Evolutionary conservation across 1,140 invertebrate species (phyloP), one percentile per base, ranked within the genome.

Genomic region (Drosophila rufa): DNA sequence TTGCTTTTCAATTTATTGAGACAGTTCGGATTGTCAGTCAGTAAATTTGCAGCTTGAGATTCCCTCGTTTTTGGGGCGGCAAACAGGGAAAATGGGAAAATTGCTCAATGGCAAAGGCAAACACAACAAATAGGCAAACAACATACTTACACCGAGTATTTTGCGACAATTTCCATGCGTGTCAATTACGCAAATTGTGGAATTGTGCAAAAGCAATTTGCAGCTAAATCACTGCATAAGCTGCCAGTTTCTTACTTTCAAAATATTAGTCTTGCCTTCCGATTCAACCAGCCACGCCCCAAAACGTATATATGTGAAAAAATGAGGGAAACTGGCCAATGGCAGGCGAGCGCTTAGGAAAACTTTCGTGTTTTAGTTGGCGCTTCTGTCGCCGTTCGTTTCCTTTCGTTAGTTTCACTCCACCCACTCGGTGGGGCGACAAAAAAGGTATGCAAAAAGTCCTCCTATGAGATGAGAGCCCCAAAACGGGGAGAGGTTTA

Each of bases 361-460:
- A 69, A 78, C 43, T 78, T 78, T 78, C 75, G 75, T 75, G 43
- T 64, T 74, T 75, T 75, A 74, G 73, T 65, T 65, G 61, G 58
- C 59, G 59, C 46, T 64, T 50, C 43, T 17, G 25, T 45, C 60
- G 66, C n/a, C 65, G 67, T 57, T 78, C 75, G 75, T 60, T 69
- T 68, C 45, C 75, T 78, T 78, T 78, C 75, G 75, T 78, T 78
- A 61, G 74, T 61, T 78, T 78, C 19, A 78, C 75, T 78, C 74
- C 75, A 45, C 75, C 75, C 75, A 12, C 48, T 55, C 25, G 38
- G 43, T 3, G 25, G 12, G 17, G 50, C 4, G 11, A 17, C n/a
- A 25, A 53, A 56, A 45, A 73, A 60, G 50, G 12, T 36, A 17
- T 40, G 19, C 15, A 62, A 66, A 66, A n/a, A 33, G 42, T 30